Conservation (phyloP, 2,888 invertebrate genomes). For the Calameuta filiformis region DNA sequence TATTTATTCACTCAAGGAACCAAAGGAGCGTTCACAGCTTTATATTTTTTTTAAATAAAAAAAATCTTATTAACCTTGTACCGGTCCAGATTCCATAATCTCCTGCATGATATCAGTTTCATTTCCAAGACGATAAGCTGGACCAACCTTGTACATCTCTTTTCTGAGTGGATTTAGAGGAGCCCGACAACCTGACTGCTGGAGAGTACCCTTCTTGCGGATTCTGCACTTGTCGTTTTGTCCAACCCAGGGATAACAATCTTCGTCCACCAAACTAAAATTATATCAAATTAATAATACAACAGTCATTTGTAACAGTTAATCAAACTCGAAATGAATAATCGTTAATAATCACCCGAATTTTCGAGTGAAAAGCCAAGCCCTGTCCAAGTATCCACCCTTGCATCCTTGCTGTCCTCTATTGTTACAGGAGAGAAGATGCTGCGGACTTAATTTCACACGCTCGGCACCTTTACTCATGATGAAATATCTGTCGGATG, state of each 20-base stretch:
- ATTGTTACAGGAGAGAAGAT: conserved; percentile 86
- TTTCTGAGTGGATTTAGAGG: conserved; percentile 68
- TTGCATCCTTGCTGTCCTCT: conserved; percentile 83
- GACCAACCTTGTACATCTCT: conserved; percentile 78
- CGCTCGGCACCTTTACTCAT: conserved; percentile 84
- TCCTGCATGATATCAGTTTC: conserved; percentile 93
- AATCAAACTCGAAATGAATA: conserved; percentile 6
- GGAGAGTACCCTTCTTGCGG: conserved; percentile 65
- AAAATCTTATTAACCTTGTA: conserved; percentile 76
- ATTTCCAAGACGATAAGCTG: conserved; percentile 79
- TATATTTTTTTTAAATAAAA: neutral
- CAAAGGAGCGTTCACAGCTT: neutral
- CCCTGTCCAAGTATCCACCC: conserved; percentile 90
- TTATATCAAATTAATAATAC: conserved; percentile 12
- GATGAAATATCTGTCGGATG: conserved; percentile 85
- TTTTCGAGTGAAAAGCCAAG: conserved; percentile 89
- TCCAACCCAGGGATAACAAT: conserved; percentile 86
- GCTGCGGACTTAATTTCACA: conserved; percentile 82
- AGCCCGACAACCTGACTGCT: conserved; percentile 70
- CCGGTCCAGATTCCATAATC: conserved; percentile 90
- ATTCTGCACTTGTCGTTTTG: conserved; percentile 74
- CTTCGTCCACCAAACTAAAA: conserved; percentile 83
- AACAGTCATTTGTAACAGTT: conserved; percentile 15
- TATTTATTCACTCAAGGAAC: neutral
- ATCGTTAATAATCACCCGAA: conserved; percentile 71